Evolutionary conservation across 2,888 invertebrate species (phyloP).

Genomic region (Cyrtodaria siliqua): DNA sequence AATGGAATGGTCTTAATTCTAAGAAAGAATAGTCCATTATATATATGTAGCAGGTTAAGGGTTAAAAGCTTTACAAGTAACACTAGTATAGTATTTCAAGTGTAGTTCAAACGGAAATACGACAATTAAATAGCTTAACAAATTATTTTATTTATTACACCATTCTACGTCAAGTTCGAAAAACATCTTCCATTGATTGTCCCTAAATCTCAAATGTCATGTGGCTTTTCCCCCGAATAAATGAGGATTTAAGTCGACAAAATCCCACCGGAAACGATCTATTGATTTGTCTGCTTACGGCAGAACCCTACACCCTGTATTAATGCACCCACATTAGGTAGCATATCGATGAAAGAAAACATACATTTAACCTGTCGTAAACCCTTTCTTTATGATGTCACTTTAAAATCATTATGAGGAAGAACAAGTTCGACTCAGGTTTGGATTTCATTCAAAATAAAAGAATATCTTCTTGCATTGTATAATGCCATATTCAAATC

Average conservation of each 20-base stretch:
- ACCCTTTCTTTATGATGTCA: constrained; percentile 21
- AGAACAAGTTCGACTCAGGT: constrained; percentile 6
- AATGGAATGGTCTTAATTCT: too few species aligned
- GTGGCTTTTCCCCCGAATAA: constrained; percentile 12
- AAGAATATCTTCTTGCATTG: constrained; percentile 4
- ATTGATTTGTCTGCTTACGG: constrained; percentile 24
- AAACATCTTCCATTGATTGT: too few species aligned
- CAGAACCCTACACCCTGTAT: constrained; percentile 15
- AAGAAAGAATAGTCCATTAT: too few species aligned
- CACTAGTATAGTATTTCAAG: too few species aligned
- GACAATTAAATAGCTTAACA: too few species aligned
- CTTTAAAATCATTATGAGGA: neutral
- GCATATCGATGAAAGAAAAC: constrained; percentile 25
- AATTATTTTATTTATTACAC: too few species aligned
- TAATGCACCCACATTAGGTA: constrained; percentile 25
- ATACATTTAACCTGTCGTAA: constrained; percentile 22
- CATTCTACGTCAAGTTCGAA: too few species aligned
- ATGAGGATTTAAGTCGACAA: constrained; percentile 10
- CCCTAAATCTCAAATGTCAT: constrained; percentile 1
- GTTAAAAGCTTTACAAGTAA: too few species aligned
- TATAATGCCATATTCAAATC: constrained; percentile 17
- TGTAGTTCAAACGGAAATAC: too few species aligned
- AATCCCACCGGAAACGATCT: constrained; percentile 20
- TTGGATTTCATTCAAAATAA: constrained; percentile 20
- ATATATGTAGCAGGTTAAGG: too few species aligned